Base-by-base conservation (phyloP, 2,888 invertebrate species). In the Erynnis tages region DNA sequence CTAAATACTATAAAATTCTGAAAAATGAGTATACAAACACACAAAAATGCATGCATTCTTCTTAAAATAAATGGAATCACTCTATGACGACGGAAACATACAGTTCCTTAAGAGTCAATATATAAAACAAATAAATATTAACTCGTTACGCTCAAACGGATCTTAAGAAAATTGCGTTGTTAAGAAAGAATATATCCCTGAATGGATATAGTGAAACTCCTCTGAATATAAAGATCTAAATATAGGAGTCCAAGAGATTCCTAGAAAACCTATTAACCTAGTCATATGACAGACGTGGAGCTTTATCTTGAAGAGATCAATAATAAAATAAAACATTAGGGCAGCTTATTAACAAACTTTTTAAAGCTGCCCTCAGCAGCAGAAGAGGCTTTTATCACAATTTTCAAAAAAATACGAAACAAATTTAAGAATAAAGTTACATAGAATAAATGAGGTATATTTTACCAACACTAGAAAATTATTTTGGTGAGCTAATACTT, bases 21-120 rank as follows among this genome's bases (percentile, higher is more conserved):
- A 82, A 81, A n/a, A 79, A 82, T 82, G 84, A 87, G 79, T 83
- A 79, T 70, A 84, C 86, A 85, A 76, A 82, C 87, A 88, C 79
- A 83, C 87, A 76, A 76, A 86, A 89, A 88, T 88, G 88, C 85
- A 88, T 88, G 78, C 83, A 88, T 88, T 85, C 79, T 86, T 81
- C 87, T 87, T 87, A 88, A 72, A 83, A 79, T 82, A 89, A 87
- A 88, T 89, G 88, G 88, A 89, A 89, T 88, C 88, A 82, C 82
- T 79, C 79, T 76, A 76, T 79, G 82, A 82, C 76, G 73, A 74
- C 73, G 71, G 78, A 79, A 73, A 77, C 77, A 69, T 74, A 71
- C 67, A 69, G 75, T 62, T 63, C 47, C 63, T 61, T 59, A 57
- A 60, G 55, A 79, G 79, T 81, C 79, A 81, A 79, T 82, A 85